Evolutionary conservation across 2,113 vertebrate genomes (phyloP).

Genomic region (Psophia crepitans): DNA sequence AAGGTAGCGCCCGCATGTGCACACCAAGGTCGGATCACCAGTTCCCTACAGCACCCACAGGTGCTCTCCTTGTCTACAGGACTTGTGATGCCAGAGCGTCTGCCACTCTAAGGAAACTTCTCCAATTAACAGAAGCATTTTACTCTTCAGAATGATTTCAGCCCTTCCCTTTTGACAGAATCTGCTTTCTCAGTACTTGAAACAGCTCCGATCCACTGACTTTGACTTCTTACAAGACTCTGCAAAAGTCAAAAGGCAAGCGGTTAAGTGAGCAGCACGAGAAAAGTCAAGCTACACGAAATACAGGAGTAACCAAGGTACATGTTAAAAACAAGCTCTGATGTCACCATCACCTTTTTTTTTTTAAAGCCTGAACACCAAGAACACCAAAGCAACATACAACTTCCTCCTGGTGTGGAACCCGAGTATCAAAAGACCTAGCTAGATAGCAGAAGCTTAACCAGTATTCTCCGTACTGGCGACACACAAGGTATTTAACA

Average conservation of each 20-base stretch:
- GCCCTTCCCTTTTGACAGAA: neutral
- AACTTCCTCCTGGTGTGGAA: neutral
- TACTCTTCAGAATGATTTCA: neutral
- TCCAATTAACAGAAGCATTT: neutral
- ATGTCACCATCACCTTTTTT: neutral
- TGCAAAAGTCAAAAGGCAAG: neutral
- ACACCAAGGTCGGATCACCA: neutral
- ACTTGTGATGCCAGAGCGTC: rapidly evolving
- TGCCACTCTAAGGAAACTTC: neutral
- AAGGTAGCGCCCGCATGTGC: rapidly evolving
- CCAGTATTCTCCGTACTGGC: neutral
- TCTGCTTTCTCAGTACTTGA: neutral
- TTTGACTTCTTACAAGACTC: neutral
- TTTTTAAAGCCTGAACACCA: neutral
- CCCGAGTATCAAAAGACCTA: neutral
- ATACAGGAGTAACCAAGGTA: neutral
- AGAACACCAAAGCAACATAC: neutral
- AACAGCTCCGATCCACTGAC: neutral
- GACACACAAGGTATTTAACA: neutral
- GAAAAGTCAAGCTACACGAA: neutral
- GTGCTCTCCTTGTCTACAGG: neutral
- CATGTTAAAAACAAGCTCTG: neutral
- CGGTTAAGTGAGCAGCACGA: neutral
- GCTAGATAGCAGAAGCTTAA: neutral
- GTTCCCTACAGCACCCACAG: neutral